These are phyloP conservation scores for Therioaphis trifolii DNA, from an alignment of 2,888 invertebrate species.

Conservation along the genomic window DNA sequence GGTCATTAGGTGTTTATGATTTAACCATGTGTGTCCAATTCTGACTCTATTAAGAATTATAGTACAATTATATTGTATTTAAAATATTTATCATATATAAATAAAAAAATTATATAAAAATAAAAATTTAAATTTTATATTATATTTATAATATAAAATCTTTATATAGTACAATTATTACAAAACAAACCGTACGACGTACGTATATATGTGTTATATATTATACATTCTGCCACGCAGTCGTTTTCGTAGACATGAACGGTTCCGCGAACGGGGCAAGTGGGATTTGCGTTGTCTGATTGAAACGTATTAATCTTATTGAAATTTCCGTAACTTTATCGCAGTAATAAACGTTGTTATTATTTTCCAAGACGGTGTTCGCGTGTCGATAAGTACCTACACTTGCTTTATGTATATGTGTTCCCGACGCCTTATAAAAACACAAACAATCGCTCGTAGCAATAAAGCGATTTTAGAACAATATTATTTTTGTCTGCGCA, in stretches of 20 bases:
- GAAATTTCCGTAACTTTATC: neutral
- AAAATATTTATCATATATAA: too few relatives aligned
- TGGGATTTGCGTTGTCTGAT: neutral
- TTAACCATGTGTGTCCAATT: too few relatives aligned
- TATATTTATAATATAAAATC: too few relatives aligned
- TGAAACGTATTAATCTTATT: neutral
- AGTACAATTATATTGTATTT: too few relatives aligned
- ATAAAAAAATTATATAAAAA: too few relatives aligned
- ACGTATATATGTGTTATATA: neutral
- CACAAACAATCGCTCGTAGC: neutral
- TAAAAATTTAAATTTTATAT: too few relatives aligned
- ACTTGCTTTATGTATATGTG: neutral
- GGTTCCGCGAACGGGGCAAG: neutral
- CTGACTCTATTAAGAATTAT: too few relatives aligned
- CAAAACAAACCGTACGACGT: too few relatives aligned
- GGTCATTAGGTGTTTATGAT: too few relatives aligned
- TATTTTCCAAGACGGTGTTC: neutral
- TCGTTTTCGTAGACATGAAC: neutral
- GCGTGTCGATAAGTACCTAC: neutral
- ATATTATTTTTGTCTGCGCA: neutral
- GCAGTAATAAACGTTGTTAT: slow-evolving; percentile 20
- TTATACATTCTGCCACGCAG: too few relatives aligned
- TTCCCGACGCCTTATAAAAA: neutral
- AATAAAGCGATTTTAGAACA: neutral
- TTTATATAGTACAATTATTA: too few relatives aligned